Evolutionary conservation across 2,797 vertebrate genomes (phyloP).

Genomic region (Chrysocyon brachyurus): DNA sequence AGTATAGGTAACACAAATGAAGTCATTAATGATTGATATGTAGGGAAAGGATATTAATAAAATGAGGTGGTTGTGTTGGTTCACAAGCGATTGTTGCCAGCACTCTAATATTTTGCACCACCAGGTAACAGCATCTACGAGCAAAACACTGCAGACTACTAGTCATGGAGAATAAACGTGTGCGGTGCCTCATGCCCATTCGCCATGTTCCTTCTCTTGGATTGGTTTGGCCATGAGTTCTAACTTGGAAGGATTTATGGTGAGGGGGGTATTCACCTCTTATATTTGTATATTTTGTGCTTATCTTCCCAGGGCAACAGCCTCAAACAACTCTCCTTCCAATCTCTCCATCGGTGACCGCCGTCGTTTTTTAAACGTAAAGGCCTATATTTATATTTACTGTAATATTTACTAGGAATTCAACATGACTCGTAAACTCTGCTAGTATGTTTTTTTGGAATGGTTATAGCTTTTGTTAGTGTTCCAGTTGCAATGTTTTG

Average conservation of each 20-base stretch:
- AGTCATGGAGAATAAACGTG: neutral
- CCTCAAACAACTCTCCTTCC: neutral
- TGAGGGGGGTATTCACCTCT: neutral
- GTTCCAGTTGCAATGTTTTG: neutral
- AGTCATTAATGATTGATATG: neutral
- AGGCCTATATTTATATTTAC: constrained; percentile 31
- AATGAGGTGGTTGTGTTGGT: neutral
- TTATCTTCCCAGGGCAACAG: constrained; percentile 1
- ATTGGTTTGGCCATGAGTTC: neutral
- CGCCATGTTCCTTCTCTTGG: neutral
- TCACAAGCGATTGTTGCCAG: neutral
- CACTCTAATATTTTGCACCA: neutral
- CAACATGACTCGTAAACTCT: constrained; percentile 44
- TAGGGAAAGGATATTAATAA: neutral
- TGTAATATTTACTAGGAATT: constrained; percentile 50
- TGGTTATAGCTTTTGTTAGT: constrained; percentile 33
- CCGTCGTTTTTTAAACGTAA: constrained; percentile 43
- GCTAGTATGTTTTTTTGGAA: neutral
- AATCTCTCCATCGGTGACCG: neutral
- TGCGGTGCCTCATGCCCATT: neutral
- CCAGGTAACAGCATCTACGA: neutral
- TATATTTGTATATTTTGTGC: neutral
- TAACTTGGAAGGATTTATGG: neutral
- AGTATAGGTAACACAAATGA: neutral
- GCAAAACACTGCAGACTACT: neutral